Evolutionary conservation across 2,888 invertebrate genomes (phyloP), one percentile per base, ranked within the genome.

Genomic region (Dioctria rufipes): DNA sequence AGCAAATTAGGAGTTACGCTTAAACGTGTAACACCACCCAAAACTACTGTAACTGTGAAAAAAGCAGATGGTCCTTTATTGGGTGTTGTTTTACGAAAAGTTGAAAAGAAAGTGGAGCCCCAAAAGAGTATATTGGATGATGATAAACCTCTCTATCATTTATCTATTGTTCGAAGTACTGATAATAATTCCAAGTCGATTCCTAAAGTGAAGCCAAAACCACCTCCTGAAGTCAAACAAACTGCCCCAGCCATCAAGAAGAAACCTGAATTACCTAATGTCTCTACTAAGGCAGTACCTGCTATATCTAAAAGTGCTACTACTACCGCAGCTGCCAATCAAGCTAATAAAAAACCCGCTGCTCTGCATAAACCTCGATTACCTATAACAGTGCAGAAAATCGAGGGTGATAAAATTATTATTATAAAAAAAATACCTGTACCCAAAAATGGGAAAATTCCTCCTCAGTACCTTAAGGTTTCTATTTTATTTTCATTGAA

Each of bases 351-450:
- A 46, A 80, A 71, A 51, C 51, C 82, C 3, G 81, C 81, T 46
- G 83, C 84, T 61, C 82, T 80, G 0, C 80, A 83, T 25, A 88
- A 87, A 80, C 85, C 84, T 0, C 88, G 89, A 4, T 88, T 88
- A 49, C 89, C 89, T 13, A 88, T 89, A 81, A 89, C 88, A 4
- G 88, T 89, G 79, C 88, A 89, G 80, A 88, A 85, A 83, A 89
- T 89, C 84, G 89, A 88, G 85, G 89, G 89, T 80, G 89, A 89
- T 85, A 89, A 89, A 84, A 89, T 89, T 65, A 88, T 89, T 46
- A 89, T 89, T 75, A 89, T 89, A 80, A 89, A 89, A 85, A 89
- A 89, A 84, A 87, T 89, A 81, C 85, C 87, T 63, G 86, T 89
- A 79, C 89, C 88, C 78, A 89, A 89, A 85, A 89, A 89, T 84